phyloP scores from a whole-genome alignment of 1,140 invertebrate genomes.

The Ectropis grisescens region DNA sequence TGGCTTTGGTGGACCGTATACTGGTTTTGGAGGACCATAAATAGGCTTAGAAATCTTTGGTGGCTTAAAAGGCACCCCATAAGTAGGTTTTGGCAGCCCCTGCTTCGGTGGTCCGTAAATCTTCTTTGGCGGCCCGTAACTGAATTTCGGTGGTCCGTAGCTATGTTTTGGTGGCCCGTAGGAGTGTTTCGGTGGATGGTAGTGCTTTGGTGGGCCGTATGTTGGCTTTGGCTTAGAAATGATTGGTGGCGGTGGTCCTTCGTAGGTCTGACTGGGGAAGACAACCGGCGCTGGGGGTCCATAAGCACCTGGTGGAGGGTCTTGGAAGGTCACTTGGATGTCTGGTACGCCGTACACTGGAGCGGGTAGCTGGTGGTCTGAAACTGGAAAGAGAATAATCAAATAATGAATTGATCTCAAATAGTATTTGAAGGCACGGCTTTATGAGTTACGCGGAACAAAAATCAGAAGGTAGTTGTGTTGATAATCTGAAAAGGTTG shows the following conservation, averaged over 20 bases:
- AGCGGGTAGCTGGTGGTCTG: slow-evolving; percentile 56
- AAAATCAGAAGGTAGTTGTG: too few relatives aligned
- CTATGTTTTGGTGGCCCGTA: slow-evolving; percentile 44
- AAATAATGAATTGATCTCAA: too few relatives aligned
- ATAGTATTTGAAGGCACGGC: too few relatives aligned
- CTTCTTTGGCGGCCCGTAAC: slow-evolving; percentile 38
- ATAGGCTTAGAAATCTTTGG: slow-evolving; percentile 38
- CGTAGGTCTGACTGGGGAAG: slow-evolving; percentile 45
- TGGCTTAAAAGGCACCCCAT: slow-evolving; percentile 38
- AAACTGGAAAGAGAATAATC: slow-evolving; percentile 26
- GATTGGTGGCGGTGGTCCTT: slow-evolving; percentile 50
- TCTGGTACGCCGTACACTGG: slow-evolving; percentile 71
- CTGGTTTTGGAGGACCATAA: slow-evolving; percentile 62
- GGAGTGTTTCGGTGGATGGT: slow-evolving; percentile 31
- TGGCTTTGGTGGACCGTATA: slow-evolving; percentile 58
- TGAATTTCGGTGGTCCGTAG: slow-evolving; percentile 59
- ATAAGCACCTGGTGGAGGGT: slow-evolving; percentile 59
- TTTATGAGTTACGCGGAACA: too few relatives aligned
- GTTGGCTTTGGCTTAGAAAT: slow-evolving; percentile 55
- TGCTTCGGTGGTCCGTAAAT: slow-evolving; percentile 61
- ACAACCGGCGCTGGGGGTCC: slow-evolving; percentile 44
- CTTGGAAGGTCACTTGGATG: slow-evolving; percentile 47
- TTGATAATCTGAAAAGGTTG: too few relatives aligned
- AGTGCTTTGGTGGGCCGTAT: slow-evolving; percentile 48
- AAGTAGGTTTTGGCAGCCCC: slow-evolving; percentile 56